Evolutionary conservation across 2,888 invertebrate genomes (phyloP), one percentile per base, ranked within the genome.

Genomic region (Tenthredo mesomela): DNA sequence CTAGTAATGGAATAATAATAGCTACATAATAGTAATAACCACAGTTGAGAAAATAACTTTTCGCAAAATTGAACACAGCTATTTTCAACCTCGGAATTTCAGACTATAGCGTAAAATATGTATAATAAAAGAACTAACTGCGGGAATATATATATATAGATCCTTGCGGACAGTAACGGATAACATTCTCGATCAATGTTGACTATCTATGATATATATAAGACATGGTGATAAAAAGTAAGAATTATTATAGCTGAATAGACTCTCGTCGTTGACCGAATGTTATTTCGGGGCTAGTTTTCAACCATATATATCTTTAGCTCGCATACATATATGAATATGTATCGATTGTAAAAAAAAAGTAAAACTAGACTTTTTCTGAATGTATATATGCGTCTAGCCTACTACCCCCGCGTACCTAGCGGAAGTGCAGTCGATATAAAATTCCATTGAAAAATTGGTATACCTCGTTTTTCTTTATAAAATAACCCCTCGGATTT

Each of bases 391-490:
- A 54, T n/a, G 10, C 12, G 61, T 25, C 9, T 25, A 25, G 10
- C 12, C 21, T 61, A 12, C 21, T 61, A 12, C 10, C 21, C 61
- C 12, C 25, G 61, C 25, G 25, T 61, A 25, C 21, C 21, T 61
- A 25, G 61, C 25, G 25, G 61, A 61, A 25, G 25, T 61, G 25
- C 21, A 61, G 61, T 61, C 37, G 70, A 40, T 33, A 70, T 70
- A 37, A 70, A 70, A 70, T 70, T 70, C 40, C 40, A 70, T 70
- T 70, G 67, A 61, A 61, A 61, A 61, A 61, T 61, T 25, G 21
- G 61, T 61, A 25, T 61, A 25, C 25, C 25, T 10, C 21, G 21
- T 29, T 61, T 61, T 2, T 29, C 25, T 61, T 25, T 61, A 33
- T 70, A 71, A 40, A 73, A 73, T 18, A 73, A 25, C 21, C 43